A percentile compares a stretch with the other conserved stretches of the same genome.
Conservation (phyloP, 2,888 invertebrate species). For the Crossocerus cetratus region DNA sequence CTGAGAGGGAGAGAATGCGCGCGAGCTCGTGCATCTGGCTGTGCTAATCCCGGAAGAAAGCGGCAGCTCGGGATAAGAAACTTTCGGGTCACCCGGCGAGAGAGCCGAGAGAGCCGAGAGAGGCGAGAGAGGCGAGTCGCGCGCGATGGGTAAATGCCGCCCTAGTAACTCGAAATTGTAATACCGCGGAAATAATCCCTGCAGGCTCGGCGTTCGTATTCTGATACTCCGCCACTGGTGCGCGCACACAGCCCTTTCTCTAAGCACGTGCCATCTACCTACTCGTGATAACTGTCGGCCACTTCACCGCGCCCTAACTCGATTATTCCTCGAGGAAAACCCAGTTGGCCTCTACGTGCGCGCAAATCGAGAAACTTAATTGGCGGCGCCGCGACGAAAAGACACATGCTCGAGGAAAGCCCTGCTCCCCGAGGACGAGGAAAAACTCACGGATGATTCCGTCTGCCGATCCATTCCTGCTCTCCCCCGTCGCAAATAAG, state of each 20-base stretch:
- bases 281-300: not conserved
- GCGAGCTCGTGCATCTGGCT: slow-evolving; percentile 45
- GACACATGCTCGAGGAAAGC: too few relatives aligned
- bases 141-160: slow-evolving; percentile 36
- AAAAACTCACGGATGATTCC: too few relatives aligned
- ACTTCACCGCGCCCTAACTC: not conserved
- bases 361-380: too few relatives aligned
- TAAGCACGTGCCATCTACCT: not conserved
- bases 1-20: slow-evolving; percentile 7
- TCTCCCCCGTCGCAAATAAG: too few relatives aligned
- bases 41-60: slow-evolving; percentile 52
- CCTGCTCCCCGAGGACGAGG: too few relatives aligned
- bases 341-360: too few relatives aligned
- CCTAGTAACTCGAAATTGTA: slow-evolving; percentile 35
- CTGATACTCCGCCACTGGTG: not conserved
- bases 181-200: slow-evolving; percentile 34
- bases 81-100: not conserved
- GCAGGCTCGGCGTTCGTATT: slow-evolving; percentile 4
- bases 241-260: not conserved
- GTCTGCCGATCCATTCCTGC: too few relatives aligned
- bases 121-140: not conserved
- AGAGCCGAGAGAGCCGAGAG: slow-evolving; percentile 1
- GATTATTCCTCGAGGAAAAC: not conserved
- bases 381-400: too few relatives aligned
- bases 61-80: slow-evolving; percentile 31